These are phyloP conservation scores for Coluber constrictor DNA, from an alignment of 2,797 vertebrate species.

Conservation along the genomic window DNA sequence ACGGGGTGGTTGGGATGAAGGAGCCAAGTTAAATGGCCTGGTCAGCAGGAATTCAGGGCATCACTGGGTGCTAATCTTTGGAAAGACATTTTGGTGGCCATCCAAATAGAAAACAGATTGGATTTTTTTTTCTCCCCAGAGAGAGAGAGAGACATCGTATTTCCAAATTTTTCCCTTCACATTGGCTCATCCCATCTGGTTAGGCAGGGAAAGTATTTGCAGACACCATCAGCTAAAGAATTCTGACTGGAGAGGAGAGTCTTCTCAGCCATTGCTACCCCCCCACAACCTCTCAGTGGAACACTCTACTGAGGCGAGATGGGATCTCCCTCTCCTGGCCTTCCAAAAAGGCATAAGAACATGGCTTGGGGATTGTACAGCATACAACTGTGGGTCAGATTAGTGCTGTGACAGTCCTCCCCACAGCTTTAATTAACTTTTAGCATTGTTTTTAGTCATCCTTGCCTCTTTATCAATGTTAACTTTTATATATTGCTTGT, in stretches of 20 bases:
- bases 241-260: neutral
- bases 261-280: neutral
- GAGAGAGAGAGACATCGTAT: neutral
- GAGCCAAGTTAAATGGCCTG: accelerated
- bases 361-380: neutral
- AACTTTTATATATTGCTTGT: neutral
- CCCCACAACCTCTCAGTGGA: neutral
- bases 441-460: neutral
- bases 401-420: neutral
- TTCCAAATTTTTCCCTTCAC: neutral
- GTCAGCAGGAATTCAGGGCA: accelerated
- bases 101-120: accelerated
- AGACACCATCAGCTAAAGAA: neutral
- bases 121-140: neutral
- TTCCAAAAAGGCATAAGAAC: neutral
- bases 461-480: neutral
- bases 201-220: neutral
- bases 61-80: accelerated
- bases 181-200: neutral
- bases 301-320: neutral
- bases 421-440: neutral
- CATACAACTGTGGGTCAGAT: neutral
- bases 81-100: accelerated
- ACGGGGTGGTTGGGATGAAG: neutral
- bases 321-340: neutral